These are phyloP conservation scores for Myotis myotis DNA, from an alignment of 2,797 vertebrate species.

Conservation along the genomic window DNA sequence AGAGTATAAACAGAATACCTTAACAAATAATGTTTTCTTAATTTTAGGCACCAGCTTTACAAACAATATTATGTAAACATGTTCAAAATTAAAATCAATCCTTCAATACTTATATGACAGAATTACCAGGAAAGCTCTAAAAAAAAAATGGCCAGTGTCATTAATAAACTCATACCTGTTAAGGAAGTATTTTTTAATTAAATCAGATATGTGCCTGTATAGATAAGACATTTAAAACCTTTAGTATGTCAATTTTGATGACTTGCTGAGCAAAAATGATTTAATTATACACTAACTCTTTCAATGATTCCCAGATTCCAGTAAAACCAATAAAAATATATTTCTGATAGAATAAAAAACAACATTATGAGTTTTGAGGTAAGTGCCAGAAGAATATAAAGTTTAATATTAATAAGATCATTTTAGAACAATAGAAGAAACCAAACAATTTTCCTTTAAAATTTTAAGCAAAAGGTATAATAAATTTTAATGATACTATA, in stretches of 20 bases:
- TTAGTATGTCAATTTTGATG: background rate
- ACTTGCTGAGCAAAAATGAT: background rate
- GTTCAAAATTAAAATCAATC: slow-evolving; percentile 14
- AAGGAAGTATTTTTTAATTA: background rate
- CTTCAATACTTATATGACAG: background rate
- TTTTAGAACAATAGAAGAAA: slow-evolving; percentile 40
- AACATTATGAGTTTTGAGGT: background rate
- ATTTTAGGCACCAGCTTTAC: background rate
- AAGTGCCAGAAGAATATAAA: slow-evolving; percentile 47
- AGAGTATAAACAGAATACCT: background rate
- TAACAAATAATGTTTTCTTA: background rate
- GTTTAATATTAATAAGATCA: background rate
- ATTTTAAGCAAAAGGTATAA: slow-evolving; percentile 44
- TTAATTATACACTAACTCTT: background rate
- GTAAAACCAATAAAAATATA: slow-evolving; percentile 22
- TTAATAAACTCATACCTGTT: background rate
- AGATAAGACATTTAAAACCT: slow-evolving; percentile 11
- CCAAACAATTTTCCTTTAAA: slow-evolving; percentile 16
- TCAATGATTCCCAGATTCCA: background rate
- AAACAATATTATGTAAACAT: background rate
- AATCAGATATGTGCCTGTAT: background rate
- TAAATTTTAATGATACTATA: slow-evolving; percentile 34
- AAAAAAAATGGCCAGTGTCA: background rate
- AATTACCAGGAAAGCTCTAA: background rate
- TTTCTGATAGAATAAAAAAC: slow-evolving; percentile 43